phyloP scores from a whole-genome alignment of 92 coral and sea anemone species.

The Zoanthus solanderi region DNA sequence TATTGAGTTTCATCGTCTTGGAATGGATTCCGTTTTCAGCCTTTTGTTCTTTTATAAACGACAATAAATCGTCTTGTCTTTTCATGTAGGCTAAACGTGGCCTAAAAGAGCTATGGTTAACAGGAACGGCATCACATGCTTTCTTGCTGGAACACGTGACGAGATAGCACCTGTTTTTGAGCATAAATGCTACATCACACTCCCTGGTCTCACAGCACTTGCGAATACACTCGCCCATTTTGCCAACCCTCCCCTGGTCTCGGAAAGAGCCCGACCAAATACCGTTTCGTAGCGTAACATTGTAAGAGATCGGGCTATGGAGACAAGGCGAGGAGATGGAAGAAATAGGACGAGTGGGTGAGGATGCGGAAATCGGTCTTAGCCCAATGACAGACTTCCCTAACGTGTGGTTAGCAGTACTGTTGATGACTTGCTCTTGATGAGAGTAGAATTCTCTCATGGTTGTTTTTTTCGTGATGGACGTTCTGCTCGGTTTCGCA shows the following conservation, averaged over 20 bases:
- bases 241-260: slow-evolving; percentile 99
- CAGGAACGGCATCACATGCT: slow-evolving; percentile 80
- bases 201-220: slow-evolving; percentile 80
- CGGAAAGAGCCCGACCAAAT: slow-evolving; percentile 99
- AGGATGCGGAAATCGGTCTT: slow-evolving; percentile 65
- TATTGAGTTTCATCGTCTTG: slow-evolving; percentile 28
- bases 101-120: slow-evolving; percentile 71
- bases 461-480: not conserved
- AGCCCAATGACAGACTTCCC: slow-evolving; percentile 78
- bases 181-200: slow-evolving; percentile 92
- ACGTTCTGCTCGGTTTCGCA: not conserved
- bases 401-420: slow-evolving; percentile 35
- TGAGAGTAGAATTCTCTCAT: slow-evolving; percentile 15
- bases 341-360: slow-evolving; percentile 40
- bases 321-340: slow-evolving; percentile 88
- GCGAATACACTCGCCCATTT: slow-evolving; percentile 78
- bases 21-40: not conserved
- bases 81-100: slow-evolving; percentile 77
- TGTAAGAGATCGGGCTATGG: slow-evolving; percentile 99
- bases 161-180: slow-evolving; percentile 83
- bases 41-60: slow-evolving; percentile 80
- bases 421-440: not conserved
- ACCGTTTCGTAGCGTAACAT: slow-evolving; percentile 99
- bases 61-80: slow-evolving; percentile 71
- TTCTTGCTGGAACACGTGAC: slow-evolving; percentile 82